Evolutionary conservation across 2,797 vertebrate species (phyloP), one percentile per base, ranked within the genome.

Genomic region (Tamandua tetradactyla): DNA sequence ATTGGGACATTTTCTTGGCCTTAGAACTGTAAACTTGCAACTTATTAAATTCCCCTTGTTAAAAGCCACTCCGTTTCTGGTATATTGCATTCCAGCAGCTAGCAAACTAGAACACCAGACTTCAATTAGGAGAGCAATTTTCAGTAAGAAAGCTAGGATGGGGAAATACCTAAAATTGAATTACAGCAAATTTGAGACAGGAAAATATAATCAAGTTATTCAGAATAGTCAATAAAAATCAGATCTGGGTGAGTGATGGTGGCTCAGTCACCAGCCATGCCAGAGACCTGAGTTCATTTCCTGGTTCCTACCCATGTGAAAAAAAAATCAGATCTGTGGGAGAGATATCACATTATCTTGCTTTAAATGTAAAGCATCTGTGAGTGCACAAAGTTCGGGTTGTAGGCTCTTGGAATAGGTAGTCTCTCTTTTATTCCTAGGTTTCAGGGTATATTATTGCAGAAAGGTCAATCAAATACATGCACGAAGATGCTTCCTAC

Each of bases 191-290:
- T 13, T 40, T 69, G 75, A 88, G 59, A 71, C n/a, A 2, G 25
- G 89, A 89, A 42, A 88, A 92, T 55, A 86, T 55, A 71, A 57
- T 81, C 81, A n/a, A 74, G 59, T 93, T 23, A 83, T 75, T 95
- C 68, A 44, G 20, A 85, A 89, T 7, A 84, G 85, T 84, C 62
- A 49, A 1, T 71, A 59, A 66, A 87, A 84, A 89, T 81, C 52
- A 94, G 61, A 62, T 79, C 23, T 42, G 4, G 14, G 20, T 32
- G 35, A 75, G 20, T 80, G 35, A 79, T 4, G n/a, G n/a, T n/a
- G n/a, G n/a, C n/a, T n/a, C n/a, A n/a, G n/a, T n/a, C n/a, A n/a
- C n/a, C n/a, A n/a, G n/a, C n/a, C n/a, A n/a, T n/a, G n/a, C n/a
- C n/a, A n/a, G n/a, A n/a, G n/a, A n/a, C n/a, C n/a, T n/a, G n/a